These are phyloP conservation scores for Aporophyla nigra DNA, from an alignment of 2,888 invertebrate genomes.

Conservation along the genomic window DNA sequence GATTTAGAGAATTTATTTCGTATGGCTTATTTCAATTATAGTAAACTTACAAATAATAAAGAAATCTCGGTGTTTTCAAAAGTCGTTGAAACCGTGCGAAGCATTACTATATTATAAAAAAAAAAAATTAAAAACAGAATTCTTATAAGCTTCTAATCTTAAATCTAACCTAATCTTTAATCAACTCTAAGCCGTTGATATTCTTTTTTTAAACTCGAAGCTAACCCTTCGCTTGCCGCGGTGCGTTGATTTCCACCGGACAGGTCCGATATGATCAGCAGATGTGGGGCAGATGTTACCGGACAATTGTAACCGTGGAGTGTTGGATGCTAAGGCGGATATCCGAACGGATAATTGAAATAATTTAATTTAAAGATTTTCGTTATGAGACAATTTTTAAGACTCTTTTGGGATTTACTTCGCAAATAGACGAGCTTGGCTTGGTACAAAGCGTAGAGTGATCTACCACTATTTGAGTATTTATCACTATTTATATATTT, in stretches of 20 bases:
- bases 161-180: slow-evolving; percentile 50
- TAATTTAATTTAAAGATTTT: slow-evolving; percentile 18
- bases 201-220: slow-evolving; percentile 62
- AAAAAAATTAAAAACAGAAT: slow-evolving; percentile 17
- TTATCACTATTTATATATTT: background rate
- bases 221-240: slow-evolving; percentile 80
- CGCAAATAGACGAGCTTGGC: background rate
- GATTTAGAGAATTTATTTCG: background rate
- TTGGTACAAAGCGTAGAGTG: background rate
- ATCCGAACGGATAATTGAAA: slow-evolving; percentile 57
- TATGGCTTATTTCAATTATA: background rate
- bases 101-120: background rate
- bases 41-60: background rate
- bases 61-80: background rate
- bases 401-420: background rate
- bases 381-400: background rate
- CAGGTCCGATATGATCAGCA: slow-evolving; percentile 88
- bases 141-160: slow-evolving; percentile 27
- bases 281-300: slow-evolving; percentile 88
- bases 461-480: no score
- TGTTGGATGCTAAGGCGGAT: slow-evolving; percentile 45
- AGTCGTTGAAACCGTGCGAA: background rate
- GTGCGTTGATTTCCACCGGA: slow-evolving; percentile 81
- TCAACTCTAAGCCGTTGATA: slow-evolving; percentile 54
- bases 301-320: slow-evolving; percentile 61